Conservation (phyloP, 2,888 invertebrate genomes). For the Saturnia japonica region DNA sequence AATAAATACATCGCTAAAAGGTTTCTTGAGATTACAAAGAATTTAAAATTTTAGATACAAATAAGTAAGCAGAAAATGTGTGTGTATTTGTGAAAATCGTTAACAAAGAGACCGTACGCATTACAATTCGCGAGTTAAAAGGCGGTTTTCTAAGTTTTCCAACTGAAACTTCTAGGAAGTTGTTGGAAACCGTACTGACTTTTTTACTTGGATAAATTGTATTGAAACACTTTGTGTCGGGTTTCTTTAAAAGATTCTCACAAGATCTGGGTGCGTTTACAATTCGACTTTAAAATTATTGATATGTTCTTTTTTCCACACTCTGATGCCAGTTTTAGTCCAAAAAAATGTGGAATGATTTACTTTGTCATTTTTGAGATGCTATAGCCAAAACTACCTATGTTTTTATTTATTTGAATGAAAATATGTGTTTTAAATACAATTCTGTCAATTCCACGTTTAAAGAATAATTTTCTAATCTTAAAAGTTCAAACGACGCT, state of each 20-base stretch:
- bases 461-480: too few species aligned
- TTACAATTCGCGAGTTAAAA: constrained; percentile 25
- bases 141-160: constrained; percentile 34
- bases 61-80: background rate
- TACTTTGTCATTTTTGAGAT: too few species aligned
- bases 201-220: constrained; percentile 12
- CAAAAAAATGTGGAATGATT: too few species aligned
- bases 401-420: too few species aligned
- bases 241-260: constrained; percentile 6
- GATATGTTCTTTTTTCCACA: too few species aligned
- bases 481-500: too few species aligned
- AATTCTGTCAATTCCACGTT: too few species aligned
- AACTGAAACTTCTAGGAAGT: constrained; percentile 28
- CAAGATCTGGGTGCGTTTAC: background rate
- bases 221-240: constrained; percentile 15
- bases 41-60: background rate
- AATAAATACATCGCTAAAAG: background rate
- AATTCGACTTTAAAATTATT: background rate
- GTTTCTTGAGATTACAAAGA: background rate
- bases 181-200: constrained; percentile 19
- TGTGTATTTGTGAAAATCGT: constrained; percentile 11
- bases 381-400: too few species aligned
- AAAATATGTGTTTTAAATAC: too few species aligned
- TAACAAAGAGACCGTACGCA: background rate
- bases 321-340: too few species aligned